These are phyloP conservation scores for Mola mola DNA, from an alignment of 2,113 vertebrate species.

Conservation along the genomic window DNA sequence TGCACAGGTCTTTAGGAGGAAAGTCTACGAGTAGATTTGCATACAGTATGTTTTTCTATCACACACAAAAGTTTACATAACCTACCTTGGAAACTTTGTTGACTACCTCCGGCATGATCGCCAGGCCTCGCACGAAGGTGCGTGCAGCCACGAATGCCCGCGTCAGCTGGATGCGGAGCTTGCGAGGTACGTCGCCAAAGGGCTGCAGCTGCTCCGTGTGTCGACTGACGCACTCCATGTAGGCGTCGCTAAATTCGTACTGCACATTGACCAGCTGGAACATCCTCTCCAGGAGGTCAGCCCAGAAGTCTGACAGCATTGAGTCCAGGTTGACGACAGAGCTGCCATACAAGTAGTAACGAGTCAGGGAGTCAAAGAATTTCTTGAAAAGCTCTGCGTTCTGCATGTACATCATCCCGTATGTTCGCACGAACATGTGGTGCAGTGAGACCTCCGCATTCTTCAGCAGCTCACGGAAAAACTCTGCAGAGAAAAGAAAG, in stretches of 20 bases:
- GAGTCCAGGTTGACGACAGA: slow-evolving; percentile 91
- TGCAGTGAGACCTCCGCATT: slow-evolving; percentile 92
- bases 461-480: slow-evolving; percentile 94
- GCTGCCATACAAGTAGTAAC: slow-evolving; percentile 87
- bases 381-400: slow-evolving; percentile 95
- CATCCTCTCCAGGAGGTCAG: slow-evolving; percentile 94
- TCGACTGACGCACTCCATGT: slow-evolving; percentile 95
- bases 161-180: slow-evolving; percentile 92
- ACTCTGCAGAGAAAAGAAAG: slow-evolving; percentile 83
- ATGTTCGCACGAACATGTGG: slow-evolving; percentile 95
- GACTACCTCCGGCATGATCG: slow-evolving; percentile 88
- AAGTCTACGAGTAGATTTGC: background rate
- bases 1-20: too few relatives aligned
- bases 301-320: slow-evolving; percentile 97
- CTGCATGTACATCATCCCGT: slow-evolving; percentile 94
- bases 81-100: slow-evolving; percentile 88
- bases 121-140: slow-evolving; percentile 91
- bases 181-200: slow-evolving; percentile 94
- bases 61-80: background rate
- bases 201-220: slow-evolving; percentile 95
- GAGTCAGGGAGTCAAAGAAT: slow-evolving; percentile 89
- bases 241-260: slow-evolving; percentile 91
- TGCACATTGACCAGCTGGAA: slow-evolving; percentile 95
- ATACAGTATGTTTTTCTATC: background rate
- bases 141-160: slow-evolving; percentile 92